A percentile compares a stretch with the other conserved stretches of the same genome.
These are phyloP conservation scores for Quiscalus mexicanus DNA, from an alignment of 2,113 vertebrate genomes.

Conservation along the genomic window DNA sequence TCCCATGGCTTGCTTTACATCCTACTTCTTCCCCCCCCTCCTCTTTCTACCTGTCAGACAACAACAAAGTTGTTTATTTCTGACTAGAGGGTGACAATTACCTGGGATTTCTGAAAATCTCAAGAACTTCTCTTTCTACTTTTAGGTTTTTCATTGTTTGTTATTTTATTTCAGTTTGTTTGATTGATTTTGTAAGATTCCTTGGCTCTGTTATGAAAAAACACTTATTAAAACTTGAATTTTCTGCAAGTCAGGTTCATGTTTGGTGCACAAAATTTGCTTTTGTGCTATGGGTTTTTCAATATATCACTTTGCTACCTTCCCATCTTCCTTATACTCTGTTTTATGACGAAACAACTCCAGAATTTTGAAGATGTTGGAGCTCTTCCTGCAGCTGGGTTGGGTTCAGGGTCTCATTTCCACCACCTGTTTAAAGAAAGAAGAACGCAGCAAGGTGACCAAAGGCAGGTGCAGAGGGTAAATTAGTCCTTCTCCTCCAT, in stretches of 20 bases:
- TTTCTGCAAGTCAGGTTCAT: not conserved
- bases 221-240: not conserved
- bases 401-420: not conserved
- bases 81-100: not conserved
- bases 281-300: not conserved
- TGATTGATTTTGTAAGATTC: not conserved
- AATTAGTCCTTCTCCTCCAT: not conserved
- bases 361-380: not conserved
- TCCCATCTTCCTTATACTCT: not conserved
- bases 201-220: not conserved
- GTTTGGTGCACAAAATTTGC: not conserved
- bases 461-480: not conserved
- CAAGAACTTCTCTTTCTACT: not conserved
- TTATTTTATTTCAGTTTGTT: not conserved
- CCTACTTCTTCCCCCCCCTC: not conserved
- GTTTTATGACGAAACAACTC: not conserved
- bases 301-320: not conserved
- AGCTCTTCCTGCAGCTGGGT: not conserved
- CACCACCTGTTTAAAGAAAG: not conserved
- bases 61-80: not conserved
- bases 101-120: not conserved
- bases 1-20: not conserved
- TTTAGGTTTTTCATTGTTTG: not conserved
- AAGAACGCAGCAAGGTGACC: not conserved
- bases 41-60: not conserved